Evolutionary conservation across 2,888 invertebrate genomes (phyloP).

Genomic region (Apodemia hepburni): DNA sequence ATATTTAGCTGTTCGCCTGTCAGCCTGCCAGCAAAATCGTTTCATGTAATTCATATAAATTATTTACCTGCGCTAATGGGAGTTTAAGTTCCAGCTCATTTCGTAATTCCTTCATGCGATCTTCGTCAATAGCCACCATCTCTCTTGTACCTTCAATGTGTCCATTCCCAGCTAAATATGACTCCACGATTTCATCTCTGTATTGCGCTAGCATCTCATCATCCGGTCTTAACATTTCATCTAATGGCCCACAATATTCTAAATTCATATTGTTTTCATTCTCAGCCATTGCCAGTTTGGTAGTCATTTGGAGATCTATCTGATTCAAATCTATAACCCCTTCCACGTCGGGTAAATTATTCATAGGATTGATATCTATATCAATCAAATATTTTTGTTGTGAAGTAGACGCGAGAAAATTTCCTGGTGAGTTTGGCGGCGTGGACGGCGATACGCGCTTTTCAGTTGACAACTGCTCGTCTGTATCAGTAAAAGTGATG

Average conservation of each 20-base stretch:
- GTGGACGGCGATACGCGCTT: constrained; percentile 61
- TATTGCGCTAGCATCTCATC: constrained; percentile 42
- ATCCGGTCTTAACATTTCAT: constrained; percentile 51
- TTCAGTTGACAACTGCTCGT: constrained; percentile 54
- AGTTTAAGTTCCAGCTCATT: constrained; percentile 86
- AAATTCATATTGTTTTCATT: constrained; percentile 76
- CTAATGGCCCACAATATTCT: constrained; percentile 67
- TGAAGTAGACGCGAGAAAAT: constrained; percentile 57
- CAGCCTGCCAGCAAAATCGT: no score
- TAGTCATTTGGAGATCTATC: constrained; percentile 68
- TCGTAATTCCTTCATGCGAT: constrained; percentile 84
- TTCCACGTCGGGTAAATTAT: constrained; percentile 22
- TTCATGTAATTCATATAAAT: no score
- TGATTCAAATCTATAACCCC: constrained; percentile 62
- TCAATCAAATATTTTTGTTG: constrained; percentile 63
- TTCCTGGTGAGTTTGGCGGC: constrained; percentile 69
- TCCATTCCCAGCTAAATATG: constrained; percentile 70
- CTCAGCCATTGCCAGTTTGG: constrained; percentile 72
- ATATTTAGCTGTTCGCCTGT: no score
- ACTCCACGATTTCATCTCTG: constrained; percentile 51
- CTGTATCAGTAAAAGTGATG: constrained; percentile 42
- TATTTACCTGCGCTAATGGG: constrained; percentile 83
- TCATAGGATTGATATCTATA: constrained; percentile 48
- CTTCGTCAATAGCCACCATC: constrained; percentile 83
- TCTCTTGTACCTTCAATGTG: constrained; percentile 75